Evolutionary conservation across 1,140 invertebrate genomes (phyloP).

Genomic region (Acromyrmex echinatior): DNA sequence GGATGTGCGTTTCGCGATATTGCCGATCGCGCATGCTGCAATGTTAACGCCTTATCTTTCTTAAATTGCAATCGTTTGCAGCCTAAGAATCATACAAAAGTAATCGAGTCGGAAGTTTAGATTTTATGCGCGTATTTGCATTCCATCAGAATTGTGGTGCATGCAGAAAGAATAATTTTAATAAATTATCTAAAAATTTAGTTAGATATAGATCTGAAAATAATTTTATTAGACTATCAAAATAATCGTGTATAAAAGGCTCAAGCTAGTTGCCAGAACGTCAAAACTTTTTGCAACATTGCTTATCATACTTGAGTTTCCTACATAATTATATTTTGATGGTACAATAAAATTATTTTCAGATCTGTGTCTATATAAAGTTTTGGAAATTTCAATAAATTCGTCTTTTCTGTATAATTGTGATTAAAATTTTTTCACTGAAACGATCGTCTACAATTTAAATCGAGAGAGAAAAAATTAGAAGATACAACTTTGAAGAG

Average conservation of each 20-base stretch:
- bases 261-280: too few relatives aligned
- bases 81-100: not conserved
- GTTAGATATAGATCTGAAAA: too few relatives aligned
- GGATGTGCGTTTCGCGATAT: constrained; percentile 68
- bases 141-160: not conserved
- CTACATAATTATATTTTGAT: too few relatives aligned
- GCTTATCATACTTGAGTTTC: too few relatives aligned
- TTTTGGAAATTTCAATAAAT: too few relatives aligned
- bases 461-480: not conserved
- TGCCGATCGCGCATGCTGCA: constrained; percentile 44
- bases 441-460: not conserved
- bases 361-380: too few relatives aligned
- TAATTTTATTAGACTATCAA: too few relatives aligned
- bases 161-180: too few relatives aligned
- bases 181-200: too few relatives aligned
- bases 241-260: too few relatives aligned
- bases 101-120: not conserved
- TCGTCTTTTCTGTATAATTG: not conserved
- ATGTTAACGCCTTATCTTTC: constrained; percentile 58
- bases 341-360: too few relatives aligned
- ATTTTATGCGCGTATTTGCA: not conserved
- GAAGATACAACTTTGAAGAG: not conserved
- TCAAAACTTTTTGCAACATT: too few relatives aligned
- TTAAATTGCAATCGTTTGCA: constrained; percentile 44
- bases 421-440: not conserved